Evolutionary conservation across 1,140 invertebrate genomes (phyloP).

Genomic region (Temnothorax curvispinosus): DNA sequence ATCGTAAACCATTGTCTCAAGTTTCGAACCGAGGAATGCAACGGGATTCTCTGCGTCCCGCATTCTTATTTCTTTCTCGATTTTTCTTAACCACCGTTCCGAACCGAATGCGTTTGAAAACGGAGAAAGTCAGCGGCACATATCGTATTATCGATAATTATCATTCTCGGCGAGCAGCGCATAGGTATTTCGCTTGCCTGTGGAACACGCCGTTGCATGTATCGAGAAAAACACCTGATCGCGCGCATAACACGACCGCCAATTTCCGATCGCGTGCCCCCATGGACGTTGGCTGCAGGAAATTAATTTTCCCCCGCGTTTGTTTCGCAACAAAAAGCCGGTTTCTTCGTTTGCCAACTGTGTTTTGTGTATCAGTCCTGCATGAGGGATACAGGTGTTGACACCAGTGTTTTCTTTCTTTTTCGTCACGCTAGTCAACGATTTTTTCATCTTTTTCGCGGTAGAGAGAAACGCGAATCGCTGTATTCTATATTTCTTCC

Average conservation of each 20-base stretch:
- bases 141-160: slow-evolving; percentile 38
- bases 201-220: slow-evolving; percentile 14
- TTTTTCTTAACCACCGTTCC: slow-evolving; percentile 14
- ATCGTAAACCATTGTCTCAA: not conserved
- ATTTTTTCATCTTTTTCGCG: not conserved
- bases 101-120: slow-evolving; percentile 30
- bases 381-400: not conserved
- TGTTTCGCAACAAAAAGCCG: not conserved
- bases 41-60: not conserved
- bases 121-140: slow-evolving; percentile 62
- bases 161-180: not conserved
- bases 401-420: not conserved
- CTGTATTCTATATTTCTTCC: not conserved
- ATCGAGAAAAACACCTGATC: slow-evolving; percentile 5
- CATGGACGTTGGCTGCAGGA: not conserved
- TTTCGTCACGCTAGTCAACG: not conserved
- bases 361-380: not conserved
- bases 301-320: slow-evolving; percentile 31
- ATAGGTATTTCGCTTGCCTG: slow-evolving; percentile 28
- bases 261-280: slow-evolving; percentile 19
- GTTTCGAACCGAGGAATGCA: slow-evolving; percentile 20
- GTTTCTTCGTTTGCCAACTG: not conserved
- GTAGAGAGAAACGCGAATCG: not conserved
- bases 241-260: not conserved
- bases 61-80: not conserved